Evolutionary conservation across 2,113 vertebrate species (phyloP).

Genomic region (Eurystomus gularis): DNA sequence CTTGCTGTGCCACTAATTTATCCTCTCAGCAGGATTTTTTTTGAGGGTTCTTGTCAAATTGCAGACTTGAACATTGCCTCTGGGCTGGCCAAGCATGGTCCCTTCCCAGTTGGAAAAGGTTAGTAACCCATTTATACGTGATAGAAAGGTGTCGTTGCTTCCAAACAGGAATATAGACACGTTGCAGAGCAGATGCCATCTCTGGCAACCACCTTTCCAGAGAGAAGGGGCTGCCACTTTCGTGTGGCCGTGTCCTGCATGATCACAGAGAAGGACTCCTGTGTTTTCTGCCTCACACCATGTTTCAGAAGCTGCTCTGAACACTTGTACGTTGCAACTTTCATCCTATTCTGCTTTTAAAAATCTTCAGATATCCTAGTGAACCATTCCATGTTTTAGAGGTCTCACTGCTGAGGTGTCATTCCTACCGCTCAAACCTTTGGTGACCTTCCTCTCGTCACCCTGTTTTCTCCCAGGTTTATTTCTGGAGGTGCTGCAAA

Average conservation of each 20-base stretch:
- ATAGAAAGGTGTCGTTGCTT: background rate
- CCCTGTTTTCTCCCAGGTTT: background rate
- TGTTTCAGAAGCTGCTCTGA: background rate
- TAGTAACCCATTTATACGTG: background rate
- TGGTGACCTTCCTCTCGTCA: background rate
- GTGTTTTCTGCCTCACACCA: background rate
- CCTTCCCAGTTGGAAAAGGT: background rate
- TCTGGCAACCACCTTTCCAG: too few relatives aligned
- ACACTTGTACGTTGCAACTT: background rate
- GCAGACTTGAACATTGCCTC: background rate
- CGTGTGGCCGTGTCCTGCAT: rapidly evolving
- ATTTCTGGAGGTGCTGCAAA: background rate
- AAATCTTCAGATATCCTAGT: background rate
- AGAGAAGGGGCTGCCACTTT: background rate
- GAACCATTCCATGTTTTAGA: background rate
- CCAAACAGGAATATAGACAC: background rate
- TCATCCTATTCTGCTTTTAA: background rate
- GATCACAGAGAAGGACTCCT: background rate
- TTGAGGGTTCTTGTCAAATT: background rate
- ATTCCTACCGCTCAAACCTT: background rate
- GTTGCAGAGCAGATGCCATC: rapidly evolving
- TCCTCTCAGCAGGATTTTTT: background rate
- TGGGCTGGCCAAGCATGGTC: background rate
- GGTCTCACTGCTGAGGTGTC: background rate
- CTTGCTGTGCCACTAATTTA: background rate